These are phyloP conservation scores for Ctenomys sociabilis DNA, from an alignment of 2,113 vertebrate species.

Conservation along the genomic window DNA sequence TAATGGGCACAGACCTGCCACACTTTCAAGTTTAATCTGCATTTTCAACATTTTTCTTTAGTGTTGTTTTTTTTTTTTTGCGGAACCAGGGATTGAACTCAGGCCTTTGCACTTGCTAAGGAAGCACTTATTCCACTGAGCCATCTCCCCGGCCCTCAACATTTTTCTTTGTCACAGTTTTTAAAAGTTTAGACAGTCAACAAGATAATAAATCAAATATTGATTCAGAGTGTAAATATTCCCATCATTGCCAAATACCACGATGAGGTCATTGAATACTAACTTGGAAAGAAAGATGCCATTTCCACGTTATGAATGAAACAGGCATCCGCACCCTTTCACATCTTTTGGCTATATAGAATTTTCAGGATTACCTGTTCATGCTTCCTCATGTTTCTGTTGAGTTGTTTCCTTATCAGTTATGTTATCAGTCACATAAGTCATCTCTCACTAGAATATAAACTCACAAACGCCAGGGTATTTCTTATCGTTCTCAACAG, in stretches of 20 bases:
- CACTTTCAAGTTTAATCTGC: constrained; percentile 28
- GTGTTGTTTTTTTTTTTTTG: too few relatives aligned
- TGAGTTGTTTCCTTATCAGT: neutral
- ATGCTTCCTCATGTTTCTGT: neutral
- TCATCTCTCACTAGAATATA: neutral
- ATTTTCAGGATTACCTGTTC: constrained; percentile 39
- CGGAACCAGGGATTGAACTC: too few relatives aligned
- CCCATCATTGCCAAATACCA: neutral
- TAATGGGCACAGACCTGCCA: neutral
- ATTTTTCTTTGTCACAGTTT: constrained; percentile 16
- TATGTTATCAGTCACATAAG: neutral
- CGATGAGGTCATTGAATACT: neutral
- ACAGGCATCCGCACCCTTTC: neutral
- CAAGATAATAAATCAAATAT: neutral
- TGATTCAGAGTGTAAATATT: constrained; percentile 13
- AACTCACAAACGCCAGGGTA: neutral
- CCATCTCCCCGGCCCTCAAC: too few relatives aligned
- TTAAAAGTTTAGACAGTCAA: constrained; percentile 45
- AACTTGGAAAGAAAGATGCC: neutral
- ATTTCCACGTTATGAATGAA: neutral
- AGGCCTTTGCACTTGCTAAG: too few relatives aligned
- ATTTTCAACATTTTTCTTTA: constrained; percentile 26
- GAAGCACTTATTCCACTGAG: too few relatives aligned
- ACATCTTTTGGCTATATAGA: neutral
- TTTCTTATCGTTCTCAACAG: constrained; percentile 8